Percentiles rank a stretch among this genome's conserved stretches.
These are phyloP conservation scores for Grammomys dolichurus DNA, from an alignment of 2,113 vertebrate species.

Conservation along the genomic window DNA sequence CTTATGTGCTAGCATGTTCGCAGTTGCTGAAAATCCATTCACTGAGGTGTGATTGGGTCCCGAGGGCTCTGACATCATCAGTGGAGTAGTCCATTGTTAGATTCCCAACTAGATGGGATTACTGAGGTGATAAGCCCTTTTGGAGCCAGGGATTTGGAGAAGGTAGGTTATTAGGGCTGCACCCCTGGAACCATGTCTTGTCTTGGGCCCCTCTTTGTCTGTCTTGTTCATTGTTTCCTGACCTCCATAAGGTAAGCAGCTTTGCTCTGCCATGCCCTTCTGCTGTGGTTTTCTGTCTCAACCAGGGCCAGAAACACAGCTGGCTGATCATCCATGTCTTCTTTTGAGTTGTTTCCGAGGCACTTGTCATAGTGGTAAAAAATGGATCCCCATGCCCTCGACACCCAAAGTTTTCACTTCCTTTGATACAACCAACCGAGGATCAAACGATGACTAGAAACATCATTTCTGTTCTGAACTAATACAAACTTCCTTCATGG, in stretches of 20 bases:
- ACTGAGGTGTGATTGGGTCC: neutral
- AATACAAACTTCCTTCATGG: neutral
- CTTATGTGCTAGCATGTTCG: neutral
- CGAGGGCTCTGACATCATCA: neutral
- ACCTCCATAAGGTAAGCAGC: neutral
- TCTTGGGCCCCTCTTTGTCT: neutral
- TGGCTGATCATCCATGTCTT: neutral
- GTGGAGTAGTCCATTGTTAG: neutral
- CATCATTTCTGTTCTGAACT: neutral
- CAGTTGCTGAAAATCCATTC: neutral
- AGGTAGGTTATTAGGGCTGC: neutral
- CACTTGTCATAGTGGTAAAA: neutral
- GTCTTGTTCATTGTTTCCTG: neutral
- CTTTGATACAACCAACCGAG: neutral
- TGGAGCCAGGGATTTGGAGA: neutral
- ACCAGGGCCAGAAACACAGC: neutral
- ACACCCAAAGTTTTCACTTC: neutral
- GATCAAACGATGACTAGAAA: neutral
- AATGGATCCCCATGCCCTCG: neutral
- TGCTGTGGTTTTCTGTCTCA: neutral
- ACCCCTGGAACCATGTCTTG: no score
- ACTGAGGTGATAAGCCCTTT: neutral
- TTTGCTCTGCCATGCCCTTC: neutral
- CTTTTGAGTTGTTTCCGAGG: neutral
- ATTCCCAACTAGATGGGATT: neutral